Evolutionary conservation across 2,113 vertebrate genomes (phyloP), one percentile per base, ranked within the genome.

Genomic region (Cyprinus carpio): DNA sequence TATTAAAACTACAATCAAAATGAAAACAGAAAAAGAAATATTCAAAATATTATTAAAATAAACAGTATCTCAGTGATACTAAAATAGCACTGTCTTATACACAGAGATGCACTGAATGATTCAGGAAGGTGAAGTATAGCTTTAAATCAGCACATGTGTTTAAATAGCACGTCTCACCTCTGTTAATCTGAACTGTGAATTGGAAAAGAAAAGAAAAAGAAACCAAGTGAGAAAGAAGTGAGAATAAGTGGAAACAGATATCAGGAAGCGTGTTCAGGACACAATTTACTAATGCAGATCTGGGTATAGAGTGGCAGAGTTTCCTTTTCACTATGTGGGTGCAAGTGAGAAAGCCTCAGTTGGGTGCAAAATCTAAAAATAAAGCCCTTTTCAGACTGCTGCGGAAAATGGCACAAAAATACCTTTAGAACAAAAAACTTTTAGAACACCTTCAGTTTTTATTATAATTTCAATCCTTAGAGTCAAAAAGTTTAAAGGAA

Each of bases 151-250:
- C 8, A 58, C 56, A 10, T 37, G 31, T 40, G 4, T 37, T 46
- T 49, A 13, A 49, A 75, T 75, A 74, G n/a, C 23, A 15, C 8
- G 13, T 46, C 72, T 12, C 37, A 13, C n/a, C 5, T 75, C 72
- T 75, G 29, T 51, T n/a, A n/a, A 74, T 46, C 75, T 20, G 75
- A 76, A 27, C 75, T 76, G 46, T 76, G 49, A 31, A 76, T 76
- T 51, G 43, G 4, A 5, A 20, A 43, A 74, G 2, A 43, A 74
- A 25, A 25, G 11, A 43, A 72, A 72, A 40, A n/a, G 16, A 23
- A 23, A 23, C 1, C 2, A 67, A 67, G 64, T 34, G 15, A 71
- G 67, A 40, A 71, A 40, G 43, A 29, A 31, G 75, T 54, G 75
- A 29, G 27, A 54, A 54, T 76, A 54, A 76, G 15, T 54, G 71